Evolutionary conservation across 2,113 vertebrate species (phyloP).

Genomic region (Typhlomys cinereus): DNA sequence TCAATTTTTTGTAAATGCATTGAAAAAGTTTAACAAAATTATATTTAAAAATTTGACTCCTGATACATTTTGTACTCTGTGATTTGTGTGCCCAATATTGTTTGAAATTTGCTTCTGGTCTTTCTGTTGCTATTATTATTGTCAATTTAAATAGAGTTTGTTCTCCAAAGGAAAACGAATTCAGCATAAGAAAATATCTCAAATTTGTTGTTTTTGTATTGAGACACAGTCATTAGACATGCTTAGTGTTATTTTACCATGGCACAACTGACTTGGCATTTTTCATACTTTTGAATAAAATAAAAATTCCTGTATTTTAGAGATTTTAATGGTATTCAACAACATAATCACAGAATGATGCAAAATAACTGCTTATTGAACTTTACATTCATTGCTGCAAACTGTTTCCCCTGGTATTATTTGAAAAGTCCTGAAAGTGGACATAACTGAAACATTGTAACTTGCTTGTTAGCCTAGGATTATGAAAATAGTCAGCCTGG

Average conservation of each 20-base stretch:
- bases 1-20: not conserved
- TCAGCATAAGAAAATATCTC: not conserved
- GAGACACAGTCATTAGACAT: conserved; percentile 38
- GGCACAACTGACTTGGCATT: conserved; percentile 46
- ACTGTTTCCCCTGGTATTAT: not conserved
- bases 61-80: not conserved
- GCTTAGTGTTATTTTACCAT: conserved; percentile 51
- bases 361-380: conserved; percentile 25
- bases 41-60: conserved; percentile 26
- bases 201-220: conserved; percentile 54
- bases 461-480: not conserved
- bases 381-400: conserved; percentile 18
- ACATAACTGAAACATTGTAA: not conserved
- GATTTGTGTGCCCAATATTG: fast-evolving
- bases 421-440: conserved; percentile 39
- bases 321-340: conserved; percentile 5
- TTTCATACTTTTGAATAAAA: conserved; percentile 57
- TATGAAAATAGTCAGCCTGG: not conserved
- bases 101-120: not conserved
- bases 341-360: conserved; percentile 52
- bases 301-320: not conserved
- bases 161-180: not conserved
- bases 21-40: not conserved
- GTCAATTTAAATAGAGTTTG: conserved; percentile 45
- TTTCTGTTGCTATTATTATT: not conserved